Evolutionary conservation across 2,797 vertebrate genomes (phyloP).

Genomic region (Clarias fuscus): DNA sequence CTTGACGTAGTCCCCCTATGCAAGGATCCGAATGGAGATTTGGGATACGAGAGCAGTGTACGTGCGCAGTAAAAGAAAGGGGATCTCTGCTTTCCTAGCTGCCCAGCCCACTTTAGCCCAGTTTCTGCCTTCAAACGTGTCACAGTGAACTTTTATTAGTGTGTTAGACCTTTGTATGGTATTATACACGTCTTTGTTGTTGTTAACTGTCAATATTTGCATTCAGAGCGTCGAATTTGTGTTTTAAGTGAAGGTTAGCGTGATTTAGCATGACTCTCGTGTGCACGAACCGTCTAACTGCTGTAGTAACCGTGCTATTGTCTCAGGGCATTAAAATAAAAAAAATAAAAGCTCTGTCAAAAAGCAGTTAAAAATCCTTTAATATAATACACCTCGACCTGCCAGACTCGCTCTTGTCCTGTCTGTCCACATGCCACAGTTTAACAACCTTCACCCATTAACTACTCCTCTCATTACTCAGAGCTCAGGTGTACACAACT

Average conservation of each 20-base stretch:
- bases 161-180: background rate
- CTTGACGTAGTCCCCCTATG: background rate
- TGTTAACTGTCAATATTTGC: background rate
- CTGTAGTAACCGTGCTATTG: background rate
- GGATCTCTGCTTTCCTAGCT: background rate
- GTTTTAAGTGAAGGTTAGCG: background rate
- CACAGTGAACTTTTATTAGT: background rate
- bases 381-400: background rate
- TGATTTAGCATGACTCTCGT: background rate
- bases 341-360: no score
- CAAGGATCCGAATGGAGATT: background rate
- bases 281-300: background rate
- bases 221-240: no score
- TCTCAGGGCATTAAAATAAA: background rate
- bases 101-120: background rate
- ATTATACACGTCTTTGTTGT: background rate
- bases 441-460: background rate
- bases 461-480: background rate
- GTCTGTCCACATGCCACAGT: slow-evolving; percentile 7
- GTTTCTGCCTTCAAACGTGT: background rate
- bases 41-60: background rate
- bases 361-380: no score
- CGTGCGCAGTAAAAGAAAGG: background rate
- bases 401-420: background rate
- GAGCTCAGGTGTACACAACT: background rate